Conservation (phyloP, 2,888 invertebrate genomes). For the Drosophila austrosaltans region DNA sequence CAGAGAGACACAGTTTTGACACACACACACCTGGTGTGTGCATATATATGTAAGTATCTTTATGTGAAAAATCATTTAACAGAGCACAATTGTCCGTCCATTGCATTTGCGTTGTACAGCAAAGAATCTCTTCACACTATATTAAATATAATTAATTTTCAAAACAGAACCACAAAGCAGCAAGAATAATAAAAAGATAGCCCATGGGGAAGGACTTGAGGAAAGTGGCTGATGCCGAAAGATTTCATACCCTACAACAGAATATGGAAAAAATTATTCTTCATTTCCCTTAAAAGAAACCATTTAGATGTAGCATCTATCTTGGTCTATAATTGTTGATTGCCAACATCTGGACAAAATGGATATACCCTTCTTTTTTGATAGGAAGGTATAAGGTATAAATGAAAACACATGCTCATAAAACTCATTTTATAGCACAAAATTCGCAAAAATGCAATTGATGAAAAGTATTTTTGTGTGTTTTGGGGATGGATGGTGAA, state of each 20-base stretch:
- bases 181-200: slow-evolving; percentile 1
- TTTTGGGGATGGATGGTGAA: slow-evolving; percentile 11
- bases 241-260: neutral
- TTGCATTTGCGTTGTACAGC: slow-evolving; percentile 26
- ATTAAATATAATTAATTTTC: slow-evolving; percentile 38
- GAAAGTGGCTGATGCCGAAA: neutral
- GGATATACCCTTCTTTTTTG: slow-evolving; percentile 1
- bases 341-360: neutral
- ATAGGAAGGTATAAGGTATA: neutral
- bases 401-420: neutral
- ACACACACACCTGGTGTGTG: neutral
- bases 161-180: neutral
- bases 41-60: neutral
- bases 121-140: slow-evolving; percentile 29
- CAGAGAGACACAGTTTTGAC: slow-evolving; percentile 1
- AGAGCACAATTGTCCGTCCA: neutral
- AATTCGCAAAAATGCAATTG: slow-evolving; percentile 12
- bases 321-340: neutral
- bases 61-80: neutral
- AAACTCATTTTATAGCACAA: slow-evolving; percentile 4
- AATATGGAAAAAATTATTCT: too few relatives aligned
- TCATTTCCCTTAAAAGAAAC: too few relatives aligned
- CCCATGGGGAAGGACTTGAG: slow-evolving; percentile 5
- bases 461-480: slow-evolving; percentile 2
- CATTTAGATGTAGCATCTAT: too few relatives aligned